Percentiles rank a stretch among this genome's conserved stretches.
Conservation (phyloP, 2,113 vertebrate species). For the Elgaria multicarinata region DNA sequence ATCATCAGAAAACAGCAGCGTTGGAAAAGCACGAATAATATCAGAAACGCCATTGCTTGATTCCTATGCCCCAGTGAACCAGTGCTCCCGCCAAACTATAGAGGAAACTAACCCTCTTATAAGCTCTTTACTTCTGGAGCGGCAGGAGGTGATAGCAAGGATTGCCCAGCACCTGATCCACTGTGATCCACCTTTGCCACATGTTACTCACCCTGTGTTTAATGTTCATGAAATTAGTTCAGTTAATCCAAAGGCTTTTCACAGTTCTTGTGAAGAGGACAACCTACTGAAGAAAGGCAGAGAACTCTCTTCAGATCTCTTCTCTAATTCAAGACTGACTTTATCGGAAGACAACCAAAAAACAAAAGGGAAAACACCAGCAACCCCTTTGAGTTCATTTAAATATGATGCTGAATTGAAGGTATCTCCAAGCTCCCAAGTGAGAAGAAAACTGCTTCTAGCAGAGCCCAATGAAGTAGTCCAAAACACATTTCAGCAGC, state of each 20-base stretch:
- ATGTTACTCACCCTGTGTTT: slow-evolving; percentile 79
- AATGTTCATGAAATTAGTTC: slow-evolving; percentile 70
- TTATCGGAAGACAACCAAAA: slow-evolving; percentile 72
- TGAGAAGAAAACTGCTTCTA: slow-evolving; percentile 85
- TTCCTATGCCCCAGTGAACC: slow-evolving; percentile 64
- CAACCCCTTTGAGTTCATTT: slow-evolving; percentile 79
- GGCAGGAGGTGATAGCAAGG: slow-evolving; percentile 95
- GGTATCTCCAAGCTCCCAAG: slow-evolving; percentile 82
- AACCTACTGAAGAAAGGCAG: slow-evolving; percentile 85
- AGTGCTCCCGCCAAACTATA: slow-evolving; percentile 64
- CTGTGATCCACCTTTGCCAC: slow-evolving; percentile 88
- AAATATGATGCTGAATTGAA: slow-evolving; percentile 74
- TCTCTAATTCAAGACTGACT: slow-evolving; percentile 60
- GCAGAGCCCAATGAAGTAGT: slow-evolving; percentile 79
- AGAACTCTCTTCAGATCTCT: slow-evolving; percentile 65
- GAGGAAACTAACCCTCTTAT: slow-evolving; percentile 91
- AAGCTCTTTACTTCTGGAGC: slow-evolving; percentile 92
- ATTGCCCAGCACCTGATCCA: slow-evolving; percentile 95
- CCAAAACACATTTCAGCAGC: slow-evolving; percentile 83
- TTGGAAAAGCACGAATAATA: slow-evolving; percentile 68
- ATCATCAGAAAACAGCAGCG: slow-evolving; percentile 70
- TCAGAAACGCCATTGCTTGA: slow-evolving; percentile 57
- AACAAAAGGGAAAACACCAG: slow-evolving; percentile 73
- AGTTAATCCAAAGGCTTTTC: slow-evolving; percentile 82
- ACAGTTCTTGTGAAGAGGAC: slow-evolving; percentile 81